Evolutionary conservation across 2,113 vertebrate species (phyloP), one percentile per base, ranked within the genome.

Genomic region (Microcebus griseorufus): DNA sequence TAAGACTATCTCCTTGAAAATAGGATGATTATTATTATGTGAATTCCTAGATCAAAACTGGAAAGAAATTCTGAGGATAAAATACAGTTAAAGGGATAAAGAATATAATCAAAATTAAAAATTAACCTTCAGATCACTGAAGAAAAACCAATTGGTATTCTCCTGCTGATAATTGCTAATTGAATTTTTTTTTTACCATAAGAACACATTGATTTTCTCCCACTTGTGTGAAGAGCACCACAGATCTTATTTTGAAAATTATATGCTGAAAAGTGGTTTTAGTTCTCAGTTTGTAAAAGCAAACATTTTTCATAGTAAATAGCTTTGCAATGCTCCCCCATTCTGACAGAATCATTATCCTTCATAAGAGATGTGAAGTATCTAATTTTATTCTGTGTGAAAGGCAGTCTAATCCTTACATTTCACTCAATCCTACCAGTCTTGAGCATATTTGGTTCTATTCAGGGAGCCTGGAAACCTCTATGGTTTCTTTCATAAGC

Each of bases 241-340:
- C 27, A 69, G n/a, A 90, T 51, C 23, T 73, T 85, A 85, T 86
- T 95, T 94, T 67, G 75, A 85, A 97, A 94, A 82, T 88, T 39
- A 67, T 76, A 72, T 88, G 67, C 72, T 65, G 45, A 84, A 76
- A 93, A 81, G 18, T 65, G 34, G 23, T 70, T 96, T 73, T 58
- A 34, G n/a, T 73, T 89, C 25, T 87, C 27, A 53, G 70, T 79
- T 92, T 92, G 60, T 48, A 87, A 86, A 94, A 65, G 73, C 22
- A 53, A 84, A 88, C 48, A 87, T 53, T 16, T 25, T 78, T 97
- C 76, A 48, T 69, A 86, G 32, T 62, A 87, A 94, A 87, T 55
- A 93, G 62, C 16, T 67, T n/a, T 53, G 13, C n/a, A 83, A 16
- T 10, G 9, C 37, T 86, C 22, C 53, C 39, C 39, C 53, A 53